Percentiles rank a stretch among this genome's conserved stretches.
phyloP scores from a whole-genome alignment of 1,140 invertebrate genomes.

The Drosophila arizonae region DNA sequence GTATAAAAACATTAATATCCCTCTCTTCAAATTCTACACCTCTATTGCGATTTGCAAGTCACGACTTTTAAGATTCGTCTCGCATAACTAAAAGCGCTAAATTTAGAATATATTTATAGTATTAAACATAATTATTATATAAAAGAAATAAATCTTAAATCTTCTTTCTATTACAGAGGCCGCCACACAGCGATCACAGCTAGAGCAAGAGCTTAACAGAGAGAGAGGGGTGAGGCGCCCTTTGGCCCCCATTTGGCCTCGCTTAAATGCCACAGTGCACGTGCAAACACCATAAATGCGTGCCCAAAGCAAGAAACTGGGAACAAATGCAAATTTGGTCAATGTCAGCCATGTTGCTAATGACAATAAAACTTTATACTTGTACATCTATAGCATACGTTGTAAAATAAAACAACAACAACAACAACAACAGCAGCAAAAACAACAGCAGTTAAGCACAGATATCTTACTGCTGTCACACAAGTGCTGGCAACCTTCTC shows the following conservation, averaged over 20 bases:
- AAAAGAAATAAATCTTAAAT: not conserved
- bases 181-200: conserved; percentile 44
- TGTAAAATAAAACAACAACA: conserved; percentile 73
- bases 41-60: not conserved
- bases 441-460: conserved; percentile 5
- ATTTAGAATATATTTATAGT: not conserved
- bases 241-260: conserved; percentile 17
- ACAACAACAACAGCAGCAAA: not conserved
- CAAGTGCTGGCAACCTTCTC: conserved; percentile 6
- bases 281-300: conserved; percentile 80
- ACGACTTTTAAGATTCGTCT: conserved; percentile 5
- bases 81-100: not conserved
- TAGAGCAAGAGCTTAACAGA: conserved; percentile 10
- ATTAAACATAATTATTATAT: conserved; percentile 11
- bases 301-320: conserved; percentile 79
- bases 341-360: conserved; percentile 71
- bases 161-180: conserved; percentile 49
- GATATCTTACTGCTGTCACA: conserved; percentile 15
- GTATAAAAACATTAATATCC: not conserved
- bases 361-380: conserved; percentile 78
- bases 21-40: not conserved
- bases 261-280: conserved; percentile 66
- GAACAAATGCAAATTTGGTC: conserved; percentile 79
- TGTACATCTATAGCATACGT: conserved; percentile 81
- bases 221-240: conserved; percentile 1